These are phyloP conservation scores for Hylaea fasciaria DNA, from an alignment of 2,888 invertebrate genomes.

Conservation along the genomic window DNA sequence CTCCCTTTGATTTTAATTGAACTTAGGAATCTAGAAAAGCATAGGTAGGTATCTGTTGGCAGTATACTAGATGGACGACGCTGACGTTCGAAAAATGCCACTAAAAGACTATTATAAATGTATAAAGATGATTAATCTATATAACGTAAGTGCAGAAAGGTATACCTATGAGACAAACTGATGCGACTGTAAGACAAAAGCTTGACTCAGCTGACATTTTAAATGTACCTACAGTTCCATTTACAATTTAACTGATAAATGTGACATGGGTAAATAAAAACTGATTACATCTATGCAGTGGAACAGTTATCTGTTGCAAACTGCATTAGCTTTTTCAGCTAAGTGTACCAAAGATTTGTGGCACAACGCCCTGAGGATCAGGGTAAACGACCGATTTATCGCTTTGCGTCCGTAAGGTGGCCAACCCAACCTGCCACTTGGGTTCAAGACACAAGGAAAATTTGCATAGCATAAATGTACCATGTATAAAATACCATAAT, in stretches of 20 bases:
- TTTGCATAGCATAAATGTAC: too few species aligned
- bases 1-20: too few species aligned
- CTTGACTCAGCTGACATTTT: neutral
- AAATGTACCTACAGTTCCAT: too few species aligned
- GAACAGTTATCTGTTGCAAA: conserved; percentile 13
- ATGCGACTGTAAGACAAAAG: neutral
- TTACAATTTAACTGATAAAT: conserved; percentile 6
- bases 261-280: neutral
- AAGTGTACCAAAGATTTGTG: conserved; percentile 8
- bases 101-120: too few species aligned
- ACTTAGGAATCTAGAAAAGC: too few species aligned
- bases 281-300: neutral
- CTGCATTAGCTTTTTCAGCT: conserved; percentile 10
- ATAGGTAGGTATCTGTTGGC: too few species aligned
- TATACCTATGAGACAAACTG: too few species aligned
- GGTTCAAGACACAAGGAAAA: neutral
- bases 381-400: conserved; percentile 24
- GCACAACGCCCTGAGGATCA: neutral
- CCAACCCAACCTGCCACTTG: neutral
- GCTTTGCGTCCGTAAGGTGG: conserved; percentile 1
- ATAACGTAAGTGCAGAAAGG: too few species aligned
- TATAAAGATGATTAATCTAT: too few species aligned
- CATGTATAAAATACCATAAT: too few species aligned
- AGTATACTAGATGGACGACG: too few species aligned
- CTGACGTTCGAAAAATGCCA: too few species aligned